phyloP scores from a whole-genome alignment of 2,888 invertebrate genomes.

The Marasmarcha lunaedactyla region DNA sequence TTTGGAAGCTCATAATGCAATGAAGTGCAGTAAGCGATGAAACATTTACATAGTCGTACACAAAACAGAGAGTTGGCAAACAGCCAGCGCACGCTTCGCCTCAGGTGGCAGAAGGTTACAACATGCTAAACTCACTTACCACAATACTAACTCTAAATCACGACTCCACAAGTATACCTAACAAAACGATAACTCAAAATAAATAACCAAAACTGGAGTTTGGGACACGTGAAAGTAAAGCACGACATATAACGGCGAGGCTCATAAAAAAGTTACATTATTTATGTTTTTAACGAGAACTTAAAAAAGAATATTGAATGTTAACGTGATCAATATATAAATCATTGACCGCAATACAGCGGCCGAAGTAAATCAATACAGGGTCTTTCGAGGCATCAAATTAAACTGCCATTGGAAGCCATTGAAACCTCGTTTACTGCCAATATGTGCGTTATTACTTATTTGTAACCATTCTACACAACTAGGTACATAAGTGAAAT shows the following conservation, averaged over 20 bases:
- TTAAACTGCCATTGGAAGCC: conserved; percentile 46
- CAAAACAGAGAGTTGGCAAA: conserved; percentile 13
- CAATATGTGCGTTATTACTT: no score
- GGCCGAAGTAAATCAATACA: conserved; percentile 12
- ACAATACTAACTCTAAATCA: neutral
- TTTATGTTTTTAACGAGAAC: neutral
- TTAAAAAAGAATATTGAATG: conserved; percentile 3
- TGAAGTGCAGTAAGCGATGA: neutral
- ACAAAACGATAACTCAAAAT: neutral
- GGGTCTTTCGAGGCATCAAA: conserved; percentile 35
- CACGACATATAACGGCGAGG: conserved; percentile 2
- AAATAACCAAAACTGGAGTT: neutral
- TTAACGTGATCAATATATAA: conserved; percentile 2
- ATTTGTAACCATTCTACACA: no score
- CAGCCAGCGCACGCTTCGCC: conserved; percentile 17
- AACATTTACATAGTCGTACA: neutral
- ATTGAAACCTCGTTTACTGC: conserved; percentile 26
- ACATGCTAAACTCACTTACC: conserved; percentile 8
- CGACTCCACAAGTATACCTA: neutral
- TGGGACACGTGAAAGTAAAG: conserved; percentile 4
- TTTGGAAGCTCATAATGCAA: neutral
- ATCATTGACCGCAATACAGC: neutral
- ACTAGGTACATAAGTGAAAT: no score
- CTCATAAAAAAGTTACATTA: neutral
- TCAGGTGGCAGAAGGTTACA: conserved; percentile 12